Evolutionary conservation across 2,888 invertebrate genomes (phyloP), one percentile per base, ranked within the genome.

Genomic region (Theodoxus fluviatilis): DNA sequence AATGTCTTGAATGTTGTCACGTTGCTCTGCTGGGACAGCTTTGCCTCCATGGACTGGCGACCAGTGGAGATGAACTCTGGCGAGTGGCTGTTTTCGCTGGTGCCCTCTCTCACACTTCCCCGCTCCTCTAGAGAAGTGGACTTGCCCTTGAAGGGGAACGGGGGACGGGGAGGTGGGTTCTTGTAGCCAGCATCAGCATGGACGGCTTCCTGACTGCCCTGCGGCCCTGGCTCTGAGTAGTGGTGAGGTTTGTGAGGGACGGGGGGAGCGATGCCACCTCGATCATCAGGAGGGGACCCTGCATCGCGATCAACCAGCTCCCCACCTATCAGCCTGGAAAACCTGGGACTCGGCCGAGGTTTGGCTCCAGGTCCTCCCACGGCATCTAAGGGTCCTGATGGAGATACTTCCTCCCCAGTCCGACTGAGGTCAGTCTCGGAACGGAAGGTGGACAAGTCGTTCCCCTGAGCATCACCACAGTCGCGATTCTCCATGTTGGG

Each of bases 261-360:
- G 35, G 65, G 65, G 47, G 65, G 65, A n/a, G n/a, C n/a, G n/a
- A n/a, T n/a, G 64, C 63, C 49, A 22, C 57, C 52, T 66, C 68
- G 55, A 52, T 28, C 33, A 69, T 68, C 67, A 65, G 43, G 67
- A 28, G 65, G 68, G n/a, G 61, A 68, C 12, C 47, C 49, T 28
- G 67, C 25, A 63, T 71, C 69, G 25, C 49, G 66, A 70, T 79
- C 78, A 33, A 73, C 68, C 57, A 66, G 65, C 37, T 76, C 75
- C 67, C 80, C 80, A n/a, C 76, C 74, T 74, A 80, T 81, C 71
- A 80, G 77, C 33, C 82, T 76, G 35, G 81, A 80, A 71, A 83
- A 79, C 70, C 83, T 74, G 18, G 83, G 83, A 76, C 81, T 81
- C 69, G 83, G 83, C 74, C 81, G 81, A 2, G 83, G 82, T 71